Evolutionary conservation across 2,888 invertebrate species (phyloP).

Genomic region (Onchidella celtica): DNA sequence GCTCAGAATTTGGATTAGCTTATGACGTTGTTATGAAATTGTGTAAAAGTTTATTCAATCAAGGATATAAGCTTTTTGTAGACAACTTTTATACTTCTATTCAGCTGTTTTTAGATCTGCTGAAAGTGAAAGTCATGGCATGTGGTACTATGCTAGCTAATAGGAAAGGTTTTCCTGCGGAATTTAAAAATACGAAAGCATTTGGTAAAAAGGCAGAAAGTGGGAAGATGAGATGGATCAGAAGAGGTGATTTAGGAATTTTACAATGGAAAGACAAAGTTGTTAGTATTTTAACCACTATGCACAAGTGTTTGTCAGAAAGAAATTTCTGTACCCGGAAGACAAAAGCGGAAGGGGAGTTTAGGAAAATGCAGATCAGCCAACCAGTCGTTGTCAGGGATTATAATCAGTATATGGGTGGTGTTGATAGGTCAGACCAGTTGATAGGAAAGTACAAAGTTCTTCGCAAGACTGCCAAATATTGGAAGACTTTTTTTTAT

Average conservation of each 20-base stretch:
- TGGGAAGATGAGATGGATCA: conserved; percentile 6
- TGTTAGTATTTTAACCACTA: not conserved
- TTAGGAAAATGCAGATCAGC: not conserved
- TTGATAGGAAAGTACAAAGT: conserved; percentile 29
- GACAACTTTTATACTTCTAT: conserved; percentile 21
- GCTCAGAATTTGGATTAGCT: not conserved
- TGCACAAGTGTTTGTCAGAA: conserved; percentile 1
- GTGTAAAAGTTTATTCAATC: not conserved
- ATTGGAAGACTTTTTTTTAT: conserved; percentile 15
- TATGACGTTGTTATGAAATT: conserved; percentile 27
- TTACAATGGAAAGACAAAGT: not conserved
- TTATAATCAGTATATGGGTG: conserved; percentile 7
- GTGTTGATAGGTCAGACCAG: conserved; percentile 14
- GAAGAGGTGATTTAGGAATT: not conserved
- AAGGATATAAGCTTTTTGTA: conserved; percentile 15
- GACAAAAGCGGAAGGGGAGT: not conserved
- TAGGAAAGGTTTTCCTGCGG: not conserved
- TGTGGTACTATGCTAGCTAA: conserved; percentile 26
- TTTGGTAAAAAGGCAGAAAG: not conserved
- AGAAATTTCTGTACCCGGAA: not conserved
- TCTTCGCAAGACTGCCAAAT: not conserved
- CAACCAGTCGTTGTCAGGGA: not conserved
- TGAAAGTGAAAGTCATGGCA: not conserved
- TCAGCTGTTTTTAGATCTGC: not conserved
- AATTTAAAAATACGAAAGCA: not conserved